Evolutionary conservation across 2,888 invertebrate genomes (phyloP), one percentile per base, ranked within the genome.

Genomic region (Noctua comes): DNA sequence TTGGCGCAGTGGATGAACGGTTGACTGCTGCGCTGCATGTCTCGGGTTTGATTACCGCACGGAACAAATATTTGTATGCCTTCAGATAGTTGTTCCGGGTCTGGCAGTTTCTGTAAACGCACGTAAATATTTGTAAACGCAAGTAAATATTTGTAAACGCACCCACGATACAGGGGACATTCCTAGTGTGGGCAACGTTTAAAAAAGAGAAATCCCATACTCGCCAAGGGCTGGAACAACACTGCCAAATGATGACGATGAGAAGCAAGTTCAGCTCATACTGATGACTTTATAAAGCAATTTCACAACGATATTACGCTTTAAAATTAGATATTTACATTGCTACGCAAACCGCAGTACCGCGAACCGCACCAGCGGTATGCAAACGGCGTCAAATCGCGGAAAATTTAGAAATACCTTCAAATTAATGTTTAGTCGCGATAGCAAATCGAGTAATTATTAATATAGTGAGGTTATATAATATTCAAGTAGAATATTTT

Each of bases 361-460:
- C n/a, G 18, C 66, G 46, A 70, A 71, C 70, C 80, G 10, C 82
- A 71, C 31, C 27, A 43, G 40, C 62, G 76, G 80, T 76, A 46
- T 76, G 82, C 27, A 21, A 59, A 57, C 66, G 82, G 36, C 51
- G 24, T 62, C 6, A 27, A 40, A 51, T 62, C 66, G 36, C 31
- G n/a, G 8, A 21, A 70, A 68, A 62, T 68, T 66, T 54, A 24
- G 69, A 74, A 68, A 51, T 74, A 69, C 13, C 31, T 40, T 27
- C 36, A 36, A 62, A 76, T 76, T 76, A 62, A 51, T 66, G 11
- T 70, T 76, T 11, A 59, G 48, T 40, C 0, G 7, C 16, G 31
- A 21, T 13, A 57, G 59, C 66, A 59, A 18, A 51, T 59, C 48
- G 36, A 59, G 43, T 75, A 80, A 70, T 75, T 70, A 70, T 59